A percentile compares a stretch with the other conserved stretches of the same genome.
These are phyloP conservation scores for Agelas oroides DNA, from an alignment of 37 sponge, comb jelly and placozoan genomes.

Conservation along the genomic window DNA sequence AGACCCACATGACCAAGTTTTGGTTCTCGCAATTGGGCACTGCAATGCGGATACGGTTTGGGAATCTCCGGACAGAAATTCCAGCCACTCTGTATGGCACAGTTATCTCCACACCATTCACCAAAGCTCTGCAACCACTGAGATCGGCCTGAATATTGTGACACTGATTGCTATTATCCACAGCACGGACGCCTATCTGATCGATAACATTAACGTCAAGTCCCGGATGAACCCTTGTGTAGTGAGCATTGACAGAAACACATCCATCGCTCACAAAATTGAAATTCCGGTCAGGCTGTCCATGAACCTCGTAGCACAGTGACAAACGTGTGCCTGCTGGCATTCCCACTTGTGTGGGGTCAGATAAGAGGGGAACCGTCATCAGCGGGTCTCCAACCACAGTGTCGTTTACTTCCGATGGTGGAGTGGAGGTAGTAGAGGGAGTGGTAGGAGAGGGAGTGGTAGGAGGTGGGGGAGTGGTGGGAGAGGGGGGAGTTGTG, in stretches of 20 bases:
- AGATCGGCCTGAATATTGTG: slow-evolving; percentile 36
- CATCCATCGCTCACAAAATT: slow-evolving; percentile 61
- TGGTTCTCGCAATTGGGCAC: slow-evolving; percentile 58
- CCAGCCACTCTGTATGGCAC: neutral
- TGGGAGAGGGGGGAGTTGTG: too few relatives aligned
- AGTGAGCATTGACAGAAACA: slow-evolving; percentile 64
- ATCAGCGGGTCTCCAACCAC: slow-evolving; percentile 62
- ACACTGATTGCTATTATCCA: slow-evolving; percentile 28
- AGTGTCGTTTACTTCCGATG: slow-evolving; percentile 40
- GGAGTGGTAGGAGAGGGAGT: too few relatives aligned
- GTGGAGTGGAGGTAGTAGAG: too few relatives aligned
- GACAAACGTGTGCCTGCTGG: neutral
- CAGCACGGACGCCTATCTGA: slow-evolving; percentile 28
- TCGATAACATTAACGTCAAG: slow-evolving; percentile 44
- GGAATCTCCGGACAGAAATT: neutral
- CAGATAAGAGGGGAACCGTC: slow-evolving; percentile 41
- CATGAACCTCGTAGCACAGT: slow-evolving; percentile 72
- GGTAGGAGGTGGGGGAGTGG: too few relatives aligned
- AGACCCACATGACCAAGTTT: slow-evolving; percentile 41
- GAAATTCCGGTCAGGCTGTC: slow-evolving; percentile 32
- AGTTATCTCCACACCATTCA: slow-evolving; percentile 17
- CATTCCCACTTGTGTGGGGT: neutral
- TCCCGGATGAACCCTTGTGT: neutral
- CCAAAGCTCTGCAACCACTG: slow-evolving; percentile 15
- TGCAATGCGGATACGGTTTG: slow-evolving; percentile 18